Evolutionary conservation across 2,888 invertebrate genomes (phyloP).

Genomic region (Acrobasis consociella): DNA sequence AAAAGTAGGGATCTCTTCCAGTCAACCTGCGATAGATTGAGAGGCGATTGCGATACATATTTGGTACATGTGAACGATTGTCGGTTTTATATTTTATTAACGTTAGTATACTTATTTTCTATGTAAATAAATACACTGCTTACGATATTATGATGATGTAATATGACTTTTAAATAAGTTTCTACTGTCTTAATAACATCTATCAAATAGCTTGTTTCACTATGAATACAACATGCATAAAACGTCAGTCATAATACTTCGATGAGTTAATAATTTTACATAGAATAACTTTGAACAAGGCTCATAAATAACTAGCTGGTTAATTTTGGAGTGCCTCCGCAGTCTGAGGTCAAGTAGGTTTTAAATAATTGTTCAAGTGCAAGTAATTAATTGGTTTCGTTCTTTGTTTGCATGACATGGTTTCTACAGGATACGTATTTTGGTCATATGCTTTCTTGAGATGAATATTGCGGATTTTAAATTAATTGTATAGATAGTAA

Average conservation of each 20-base stretch:
- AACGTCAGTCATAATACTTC: conserved; percentile 44
- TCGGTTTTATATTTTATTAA: too few species aligned
- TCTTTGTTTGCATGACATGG: conserved; percentile 53
- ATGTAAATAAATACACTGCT: too few species aligned
- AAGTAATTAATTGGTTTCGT: conserved; percentile 64
- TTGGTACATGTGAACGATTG: too few species aligned
- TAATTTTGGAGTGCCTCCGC: conserved; percentile 63
- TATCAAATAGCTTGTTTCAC: conserved; percentile 19
- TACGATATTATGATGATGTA: too few species aligned
- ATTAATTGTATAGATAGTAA: conserved; percentile 8
- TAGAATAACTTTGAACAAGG: conserved; percentile 59
- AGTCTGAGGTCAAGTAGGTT: conserved; percentile 62
- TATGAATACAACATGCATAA: conserved; percentile 50
- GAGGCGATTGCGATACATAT: too few species aligned
- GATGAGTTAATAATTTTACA: conserved; percentile 68
- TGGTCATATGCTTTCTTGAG: conserved; percentile 45
- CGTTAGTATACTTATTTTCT: too few species aligned
- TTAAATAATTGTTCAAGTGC: conserved; percentile 62
- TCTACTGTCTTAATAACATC: too few species aligned
- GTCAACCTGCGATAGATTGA: too few species aligned
- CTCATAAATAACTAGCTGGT: conserved; percentile 64
- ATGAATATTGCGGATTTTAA: conserved; percentile 29
- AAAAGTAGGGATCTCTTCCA: too few species aligned
- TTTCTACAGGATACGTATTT: conserved; percentile 47
- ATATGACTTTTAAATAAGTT: too few species aligned